phyloP scores from a whole-genome alignment of 2,113 vertebrate species.

The Castor canadensis region DNA sequence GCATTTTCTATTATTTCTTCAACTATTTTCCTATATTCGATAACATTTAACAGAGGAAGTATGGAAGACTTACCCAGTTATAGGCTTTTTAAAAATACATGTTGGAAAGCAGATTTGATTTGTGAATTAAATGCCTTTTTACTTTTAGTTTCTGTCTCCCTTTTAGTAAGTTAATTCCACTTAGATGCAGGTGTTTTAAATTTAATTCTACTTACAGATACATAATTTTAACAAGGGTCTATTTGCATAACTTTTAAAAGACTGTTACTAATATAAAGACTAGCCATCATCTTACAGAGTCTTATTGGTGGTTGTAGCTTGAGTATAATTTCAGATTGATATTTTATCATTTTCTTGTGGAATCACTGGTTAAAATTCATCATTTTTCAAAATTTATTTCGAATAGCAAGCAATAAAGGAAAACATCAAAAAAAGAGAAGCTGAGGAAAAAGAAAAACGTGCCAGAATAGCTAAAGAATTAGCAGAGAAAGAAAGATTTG shows the following conservation, averaged over 20 bases:
- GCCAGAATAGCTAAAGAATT: constrained; percentile 94
- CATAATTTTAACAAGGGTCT: background rate
- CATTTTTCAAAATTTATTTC: constrained; percentile 69
- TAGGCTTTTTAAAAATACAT: background rate
- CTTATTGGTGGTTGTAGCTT: constrained; percentile 8
- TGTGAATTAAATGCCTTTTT: constrained; percentile 47
- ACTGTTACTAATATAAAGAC: background rate
- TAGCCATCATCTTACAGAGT: background rate
- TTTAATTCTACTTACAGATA: constrained; percentile 15
- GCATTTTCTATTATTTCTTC: background rate
- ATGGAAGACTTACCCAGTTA: background rate
- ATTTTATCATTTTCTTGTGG: background rate
- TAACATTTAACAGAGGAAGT: background rate
- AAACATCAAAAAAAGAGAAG: constrained; percentile 91
- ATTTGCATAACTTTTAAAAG: constrained; percentile 31
- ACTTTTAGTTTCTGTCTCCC: constrained; percentile 62
- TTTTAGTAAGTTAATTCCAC: constrained; percentile 41
- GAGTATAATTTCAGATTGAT: background rate
- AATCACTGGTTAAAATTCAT: constrained; percentile 49
- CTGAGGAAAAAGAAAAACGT: constrained; percentile 94
- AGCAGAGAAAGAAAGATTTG: constrained; percentile 93
- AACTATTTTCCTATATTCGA: background rate
- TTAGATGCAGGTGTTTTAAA: constrained; percentile 38
- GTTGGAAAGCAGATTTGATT: constrained; percentile 25
- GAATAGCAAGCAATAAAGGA: constrained; percentile 95